phyloP scores from a whole-genome alignment of 1,140 invertebrate genomes.

The Pemphigus obesinymphae region DNA sequence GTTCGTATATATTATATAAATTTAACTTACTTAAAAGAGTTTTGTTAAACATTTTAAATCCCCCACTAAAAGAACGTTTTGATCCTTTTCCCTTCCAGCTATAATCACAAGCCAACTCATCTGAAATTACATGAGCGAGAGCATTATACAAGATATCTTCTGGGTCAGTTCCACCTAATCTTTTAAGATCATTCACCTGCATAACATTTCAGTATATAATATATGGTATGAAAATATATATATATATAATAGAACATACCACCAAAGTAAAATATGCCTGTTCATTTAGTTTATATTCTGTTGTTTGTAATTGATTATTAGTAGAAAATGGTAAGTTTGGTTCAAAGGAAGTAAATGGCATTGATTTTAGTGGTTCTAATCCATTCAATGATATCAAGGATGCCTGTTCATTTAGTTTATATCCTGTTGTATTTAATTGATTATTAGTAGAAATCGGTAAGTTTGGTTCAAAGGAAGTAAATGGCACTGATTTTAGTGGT shows the following conservation, averaged over 20 bases:
- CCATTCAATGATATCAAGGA: no score
- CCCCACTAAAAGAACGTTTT: neutral
- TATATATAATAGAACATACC: no score
- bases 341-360: neutral
- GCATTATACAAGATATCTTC: neutral
- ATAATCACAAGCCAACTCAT: neutral
- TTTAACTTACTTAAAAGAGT: no score
- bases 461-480: neutral
- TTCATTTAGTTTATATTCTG: neutral
- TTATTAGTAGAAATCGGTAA: neutral
- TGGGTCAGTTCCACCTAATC: neutral
- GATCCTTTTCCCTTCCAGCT: neutral
- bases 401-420: neutral
- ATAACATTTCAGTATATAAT: neutral
- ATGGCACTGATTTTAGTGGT: no score
- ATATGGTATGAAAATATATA: no score
- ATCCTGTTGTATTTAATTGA: neutral
- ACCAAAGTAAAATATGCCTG: neutral
- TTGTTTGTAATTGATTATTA: neutral
- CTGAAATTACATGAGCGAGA: neutral
- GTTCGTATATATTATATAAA: no score
- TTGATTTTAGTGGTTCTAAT: no score
- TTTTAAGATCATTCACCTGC: neutral
- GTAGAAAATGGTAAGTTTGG: neutral
- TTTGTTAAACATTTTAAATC: neutral